Conservation (phyloP, 1,140 invertebrate genomes). For the Pseudobourletiella spinata region DNA sequence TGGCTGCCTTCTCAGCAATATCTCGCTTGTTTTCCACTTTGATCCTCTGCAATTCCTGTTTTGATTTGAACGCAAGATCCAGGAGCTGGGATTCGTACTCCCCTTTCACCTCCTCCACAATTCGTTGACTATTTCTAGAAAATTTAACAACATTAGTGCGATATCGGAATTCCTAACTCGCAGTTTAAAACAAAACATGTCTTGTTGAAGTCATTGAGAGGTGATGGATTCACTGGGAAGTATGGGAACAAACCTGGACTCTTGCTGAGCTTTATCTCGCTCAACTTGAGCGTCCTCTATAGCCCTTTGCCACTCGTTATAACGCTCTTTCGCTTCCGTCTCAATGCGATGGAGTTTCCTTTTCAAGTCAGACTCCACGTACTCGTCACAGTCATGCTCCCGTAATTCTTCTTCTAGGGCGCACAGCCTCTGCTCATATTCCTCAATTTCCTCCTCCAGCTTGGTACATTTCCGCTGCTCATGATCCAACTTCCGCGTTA, state of each 20-base stretch:
- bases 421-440: not conserved
- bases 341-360: constrained; percentile 10
- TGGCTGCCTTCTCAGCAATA: not conserved
- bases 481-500: constrained; percentile 7
- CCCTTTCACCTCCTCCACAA: not conserved
- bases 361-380: constrained; percentile 13
- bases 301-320: constrained; percentile 7
- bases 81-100: not conserved
- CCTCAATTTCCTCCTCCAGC: constrained; percentile 8
- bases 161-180: too few relatives aligned
- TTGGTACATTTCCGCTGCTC: not conserved
- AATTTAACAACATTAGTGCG: too few relatives aligned
- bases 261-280: constrained; percentile 13
- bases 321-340: not conserved
- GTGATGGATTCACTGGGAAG: not conserved
- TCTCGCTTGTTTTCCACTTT: not conserved
- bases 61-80: not conserved
- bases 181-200: not conserved
- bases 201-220: not conserved
- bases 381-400: constrained; percentile 26
- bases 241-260: not conserved
- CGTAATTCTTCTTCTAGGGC: constrained; percentile 10
- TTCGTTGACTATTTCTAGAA: not conserved
- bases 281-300: constrained; percentile 1
- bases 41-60: not conserved